Conservation (phyloP, 2,797 vertebrate genomes). For the Poeciliopsis gracilis region DNA sequence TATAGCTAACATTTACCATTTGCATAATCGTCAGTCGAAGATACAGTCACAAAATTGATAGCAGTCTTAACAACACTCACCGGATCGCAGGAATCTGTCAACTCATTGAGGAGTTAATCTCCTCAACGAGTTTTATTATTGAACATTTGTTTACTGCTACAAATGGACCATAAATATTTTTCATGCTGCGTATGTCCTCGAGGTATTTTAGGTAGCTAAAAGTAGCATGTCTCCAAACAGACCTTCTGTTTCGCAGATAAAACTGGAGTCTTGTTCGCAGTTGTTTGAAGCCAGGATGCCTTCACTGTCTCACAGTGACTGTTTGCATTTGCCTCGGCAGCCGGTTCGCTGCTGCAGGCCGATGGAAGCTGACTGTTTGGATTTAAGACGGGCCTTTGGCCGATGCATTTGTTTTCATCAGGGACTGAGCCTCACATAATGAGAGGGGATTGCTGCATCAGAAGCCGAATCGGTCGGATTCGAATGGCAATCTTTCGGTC, state of each 20-base stretch:
- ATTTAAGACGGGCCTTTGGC: constrained; percentile 46
- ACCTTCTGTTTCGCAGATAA: neutral
- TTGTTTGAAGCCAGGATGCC: constrained; percentile 29
- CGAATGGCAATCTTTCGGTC: constrained; percentile 43
- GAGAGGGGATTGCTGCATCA: constrained; percentile 56
- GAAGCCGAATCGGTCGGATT: constrained; percentile 55
- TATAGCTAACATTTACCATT: neutral
- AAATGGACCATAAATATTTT: neutral
- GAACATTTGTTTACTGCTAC: neutral
- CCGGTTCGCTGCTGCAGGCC: constrained; percentile 55
- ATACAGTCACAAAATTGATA: neutral
- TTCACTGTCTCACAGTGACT: constrained; percentile 42
- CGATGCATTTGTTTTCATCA: constrained; percentile 68
- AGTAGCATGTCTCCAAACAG: neutral
- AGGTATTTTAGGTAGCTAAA: neutral
- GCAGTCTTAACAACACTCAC: neutral
- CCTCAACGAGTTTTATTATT: neutral
- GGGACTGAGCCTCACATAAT: constrained; percentile 55
- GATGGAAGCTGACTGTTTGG: constrained; percentile 61
- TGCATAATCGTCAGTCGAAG: neutral
- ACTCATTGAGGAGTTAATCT: neutral
- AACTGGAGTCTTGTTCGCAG: constrained; percentile 37
- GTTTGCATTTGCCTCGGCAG: constrained; percentile 72
- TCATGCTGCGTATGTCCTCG: neutral
- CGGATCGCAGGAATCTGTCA: neutral